These are phyloP conservation scores for Bombylius discolor DNA, from an alignment of 2,888 invertebrate genomes.

Conservation along the genomic window DNA sequence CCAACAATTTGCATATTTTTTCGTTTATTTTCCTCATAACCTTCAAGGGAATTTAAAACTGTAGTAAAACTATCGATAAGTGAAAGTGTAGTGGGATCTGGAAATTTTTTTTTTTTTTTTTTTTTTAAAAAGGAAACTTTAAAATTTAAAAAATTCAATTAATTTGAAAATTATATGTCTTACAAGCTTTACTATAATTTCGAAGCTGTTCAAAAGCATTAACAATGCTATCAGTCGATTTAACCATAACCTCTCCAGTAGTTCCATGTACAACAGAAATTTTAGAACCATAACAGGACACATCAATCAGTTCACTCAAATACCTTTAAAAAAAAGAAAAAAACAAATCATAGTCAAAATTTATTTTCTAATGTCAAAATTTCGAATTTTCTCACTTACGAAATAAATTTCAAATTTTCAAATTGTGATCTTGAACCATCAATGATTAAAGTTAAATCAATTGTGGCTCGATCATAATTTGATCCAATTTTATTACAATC, in stretches of 20 bases:
- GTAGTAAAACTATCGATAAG: slow-evolving; percentile 36
- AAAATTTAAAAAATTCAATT: neutral
- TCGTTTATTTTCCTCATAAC: slow-evolving; percentile 14
- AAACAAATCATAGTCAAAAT: no score
- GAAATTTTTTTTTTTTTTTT: neutral
- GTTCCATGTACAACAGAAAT: slow-evolving; percentile 50
- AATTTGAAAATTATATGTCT: slow-evolving; percentile 17
- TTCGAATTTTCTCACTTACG: slow-evolving; percentile 27
- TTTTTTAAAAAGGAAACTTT: neutral
- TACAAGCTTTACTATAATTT: slow-evolving; percentile 39
- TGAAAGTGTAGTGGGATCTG: slow-evolving; percentile 16
- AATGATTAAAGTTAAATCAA: slow-evolving; percentile 45
- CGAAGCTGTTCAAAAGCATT: slow-evolving; percentile 32
- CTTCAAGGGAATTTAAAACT: slow-evolving; percentile 35
- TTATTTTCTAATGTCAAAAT: neutral
- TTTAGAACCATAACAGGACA: slow-evolving; percentile 45
- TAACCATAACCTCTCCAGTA: slow-evolving; percentile 46
- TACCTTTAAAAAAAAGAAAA: slow-evolving; percentile 36
- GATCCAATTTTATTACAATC: slow-evolving; percentile 9
- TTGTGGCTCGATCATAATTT: slow-evolving; percentile 28
- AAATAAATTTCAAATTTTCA: slow-evolving; percentile 43
- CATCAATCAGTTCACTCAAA: slow-evolving; percentile 44
- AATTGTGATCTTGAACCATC: slow-evolving; percentile 46
- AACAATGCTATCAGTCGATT: slow-evolving; percentile 44
- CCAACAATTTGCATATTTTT: neutral